Evolutionary conservation across 2,113 vertebrate species (phyloP), one percentile per base, ranked within the genome.

Genomic region (human): DNA sequence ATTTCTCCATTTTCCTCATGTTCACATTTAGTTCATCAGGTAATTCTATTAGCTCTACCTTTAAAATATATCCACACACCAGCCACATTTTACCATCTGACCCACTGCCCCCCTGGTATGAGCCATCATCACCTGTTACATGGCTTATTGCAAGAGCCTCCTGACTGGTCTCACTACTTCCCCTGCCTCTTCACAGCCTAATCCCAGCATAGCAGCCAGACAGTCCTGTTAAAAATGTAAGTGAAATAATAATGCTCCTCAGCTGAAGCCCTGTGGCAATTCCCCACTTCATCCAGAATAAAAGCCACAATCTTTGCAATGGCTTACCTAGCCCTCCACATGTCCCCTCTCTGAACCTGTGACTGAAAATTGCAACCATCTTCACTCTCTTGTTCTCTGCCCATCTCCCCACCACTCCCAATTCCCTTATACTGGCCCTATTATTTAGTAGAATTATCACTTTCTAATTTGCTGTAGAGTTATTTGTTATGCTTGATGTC

Each of bases 101-200:
- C 5, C 22, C n/a, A 13, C 50, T 35, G 12, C 70, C 12, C 10
- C n/a, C 40, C 43, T 22, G 25, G 6, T 68, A 25, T 64, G 68
- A 75, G 23, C 59, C 30, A 5, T 25, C 20, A 5, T 43, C 20
- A 7, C 22, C 52, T 12, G 27, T 55, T 20, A 0, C 61, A 25
- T 48, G 43, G 10, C 17, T 40, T 32, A 18, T 3, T 3, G 1
- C 40, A 22, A 1, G 5, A 9, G 57, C 38, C 27, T 55, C 68
- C n/a, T 27, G 17, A 22, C 45, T 30, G 22, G 30, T 78, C 30
- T 70, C 40, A 8, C 8, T 8, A 1, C 61, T 40, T 14, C 50
- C 57, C 14, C 8, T 82, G 32, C 16, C 43, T 45, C 14, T 25
- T 4, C 6, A 0, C 16, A 6, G 12, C 11, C n/a, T 45, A 2